Conservation (phyloP, 2,797 vertebrate genomes). For the Sebastes itinus region DNA sequence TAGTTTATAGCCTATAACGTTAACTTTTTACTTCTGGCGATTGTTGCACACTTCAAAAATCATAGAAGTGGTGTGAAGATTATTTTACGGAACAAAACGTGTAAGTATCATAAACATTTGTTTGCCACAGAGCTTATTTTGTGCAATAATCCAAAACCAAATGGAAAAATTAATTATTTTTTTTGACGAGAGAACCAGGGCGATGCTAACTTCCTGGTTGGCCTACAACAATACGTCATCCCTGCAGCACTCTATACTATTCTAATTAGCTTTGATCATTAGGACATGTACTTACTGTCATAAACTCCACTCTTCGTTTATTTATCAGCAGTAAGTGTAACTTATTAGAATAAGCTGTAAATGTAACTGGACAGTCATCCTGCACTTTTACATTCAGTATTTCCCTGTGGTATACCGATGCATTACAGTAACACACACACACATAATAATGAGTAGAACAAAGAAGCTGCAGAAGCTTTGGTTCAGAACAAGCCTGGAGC, state of each 20-base stretch:
- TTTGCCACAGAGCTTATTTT: too few relatives aligned
- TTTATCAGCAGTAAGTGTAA: constrained; percentile 16
- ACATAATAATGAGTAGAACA: background rate
- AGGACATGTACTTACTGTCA: constrained; percentile 1
- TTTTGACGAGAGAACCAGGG: too few relatives aligned
- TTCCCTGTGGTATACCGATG: background rate
- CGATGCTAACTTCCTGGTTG: too few relatives aligned
- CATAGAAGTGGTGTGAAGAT: too few relatives aligned
- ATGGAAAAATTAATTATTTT: rapidly evolving
- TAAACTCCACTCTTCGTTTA: constrained; percentile 4
- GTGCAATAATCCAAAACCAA: rapidly evolving
- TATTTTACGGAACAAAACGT: too few relatives aligned
- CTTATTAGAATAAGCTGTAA: background rate
- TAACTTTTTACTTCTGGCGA: too few relatives aligned
- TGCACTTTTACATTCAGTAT: background rate
- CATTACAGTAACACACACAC: background rate
- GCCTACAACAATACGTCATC: too few relatives aligned
- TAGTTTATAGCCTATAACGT: too few relatives aligned
- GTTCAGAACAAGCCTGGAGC: constrained; percentile 7
- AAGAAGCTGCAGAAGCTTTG: background rate
- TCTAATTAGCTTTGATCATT: background rate
- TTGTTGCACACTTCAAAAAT: too few relatives aligned
- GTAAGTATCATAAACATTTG: too few relatives aligned
- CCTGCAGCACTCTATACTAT: background rate
- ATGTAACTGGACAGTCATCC: background rate